Evolutionary conservation across 2,113 vertebrate species (phyloP).

Genomic region (Otolemur garnettii): DNA sequence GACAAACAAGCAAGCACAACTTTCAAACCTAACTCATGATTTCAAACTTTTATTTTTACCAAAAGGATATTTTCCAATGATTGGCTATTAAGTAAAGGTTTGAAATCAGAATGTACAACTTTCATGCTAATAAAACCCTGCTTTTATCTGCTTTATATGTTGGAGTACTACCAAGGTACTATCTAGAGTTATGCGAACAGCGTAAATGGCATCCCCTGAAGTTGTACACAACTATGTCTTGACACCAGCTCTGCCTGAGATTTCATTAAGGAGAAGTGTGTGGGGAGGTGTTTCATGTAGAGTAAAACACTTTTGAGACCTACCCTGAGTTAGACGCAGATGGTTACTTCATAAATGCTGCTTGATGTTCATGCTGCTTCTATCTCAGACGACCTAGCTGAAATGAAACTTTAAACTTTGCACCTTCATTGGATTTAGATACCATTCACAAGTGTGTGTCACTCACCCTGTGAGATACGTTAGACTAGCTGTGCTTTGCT

Average conservation of each 20-base stretch:
- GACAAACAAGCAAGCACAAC: neutral
- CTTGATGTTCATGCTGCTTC: neutral
- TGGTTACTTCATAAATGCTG: neutral
- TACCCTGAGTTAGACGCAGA: neutral
- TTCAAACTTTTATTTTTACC: conserved; percentile 50
- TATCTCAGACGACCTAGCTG: neutral
- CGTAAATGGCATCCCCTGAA: neutral
- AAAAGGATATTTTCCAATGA: conserved; percentile 29
- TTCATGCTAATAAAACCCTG: neutral
- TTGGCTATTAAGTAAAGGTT: conserved; percentile 3
- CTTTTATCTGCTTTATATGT: neutral
- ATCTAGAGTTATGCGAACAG: neutral
- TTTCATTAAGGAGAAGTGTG: neutral
- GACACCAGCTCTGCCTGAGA: neutral
- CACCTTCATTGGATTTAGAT: neutral
- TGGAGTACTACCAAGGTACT: neutral
- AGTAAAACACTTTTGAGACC: neutral
- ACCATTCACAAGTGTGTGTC: neutral
- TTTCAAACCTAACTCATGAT: neutral
- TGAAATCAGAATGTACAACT: neutral
- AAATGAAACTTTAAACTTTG: conserved; percentile 46
- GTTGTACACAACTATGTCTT: neutral
- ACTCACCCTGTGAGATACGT: neutral
- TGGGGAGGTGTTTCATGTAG: no score
- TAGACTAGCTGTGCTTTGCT: neutral